Evolutionary conservation across 2,113 vertebrate species (phyloP), one percentile per base, ranked within the genome.

Genomic region (Ramphastos sulfuratus): DNA sequence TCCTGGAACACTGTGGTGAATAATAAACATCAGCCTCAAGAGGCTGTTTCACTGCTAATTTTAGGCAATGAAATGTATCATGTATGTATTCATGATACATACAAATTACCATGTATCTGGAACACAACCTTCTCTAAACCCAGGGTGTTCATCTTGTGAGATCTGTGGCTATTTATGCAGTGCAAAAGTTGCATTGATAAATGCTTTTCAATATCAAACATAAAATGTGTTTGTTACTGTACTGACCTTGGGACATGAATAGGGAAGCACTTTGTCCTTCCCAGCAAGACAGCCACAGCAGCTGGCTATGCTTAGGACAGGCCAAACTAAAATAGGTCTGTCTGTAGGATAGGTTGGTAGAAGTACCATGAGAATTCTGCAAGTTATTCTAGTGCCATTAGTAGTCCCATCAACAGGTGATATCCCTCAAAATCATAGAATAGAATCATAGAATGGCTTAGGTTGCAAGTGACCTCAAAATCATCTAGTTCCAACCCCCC

Each of bases 231-330:
- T 89, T 95, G 84, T 85, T 94, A 91, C 91, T 93, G 87, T 72
- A 81, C 82, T 94, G 93, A 95, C 95, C 96, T 96, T 96, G 93
- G 70, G 69, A 94, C 76, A 92, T 24, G 31, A 90, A 91, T 17
- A 94, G 94, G 65, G 70, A 87, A 85, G 58, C 0, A 7, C 76
- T 94, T 92, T 92, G 82, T 94, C 89, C 85, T 90, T 81, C 83
- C 69, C 76, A 72, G 89, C 76, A 75, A 87, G 94, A 90, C 69
- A 94, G 69, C 73, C 85, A 67, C 76, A 78, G 93, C 79, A 96
- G 90, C 94, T 94, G 94, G 85, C 93, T 94, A 44, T 67, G 94
- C 88, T 88, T 83, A 94, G 93, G 93, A 95, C 85, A 94, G 80
- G 65, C 64, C 61, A 88, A 82, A 92, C 80, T 94, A 90, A 96